phyloP scores from a whole-genome alignment of 2,797 vertebrate genomes.

The Enteromius argenteus region DNA sequence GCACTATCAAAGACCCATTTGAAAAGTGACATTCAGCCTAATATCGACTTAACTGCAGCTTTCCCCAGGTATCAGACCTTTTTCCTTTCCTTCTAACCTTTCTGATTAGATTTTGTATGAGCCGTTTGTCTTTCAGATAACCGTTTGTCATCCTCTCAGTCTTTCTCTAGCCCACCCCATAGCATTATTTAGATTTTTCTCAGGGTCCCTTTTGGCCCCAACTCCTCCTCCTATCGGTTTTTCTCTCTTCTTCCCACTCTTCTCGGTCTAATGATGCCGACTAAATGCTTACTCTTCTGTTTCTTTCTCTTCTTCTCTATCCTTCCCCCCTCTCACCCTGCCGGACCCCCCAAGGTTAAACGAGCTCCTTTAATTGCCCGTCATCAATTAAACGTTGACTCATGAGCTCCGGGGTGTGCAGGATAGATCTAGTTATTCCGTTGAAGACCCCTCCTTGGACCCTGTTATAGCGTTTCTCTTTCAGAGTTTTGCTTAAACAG shows the following conservation, averaged over 20 bases:
- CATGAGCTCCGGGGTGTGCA: conserved; percentile 60
- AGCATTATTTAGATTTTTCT: conserved; percentile 29
- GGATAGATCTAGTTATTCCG: conserved; percentile 66
- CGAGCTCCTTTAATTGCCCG: conserved; percentile 74
- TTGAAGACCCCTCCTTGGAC: conserved; percentile 51
- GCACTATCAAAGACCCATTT: neutral
- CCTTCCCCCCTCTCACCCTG: conserved; percentile 55
- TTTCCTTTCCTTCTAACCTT: neutral
- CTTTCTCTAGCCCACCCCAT: conserved; percentile 10
- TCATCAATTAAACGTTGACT: conserved; percentile 77
- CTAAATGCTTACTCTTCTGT: conserved; percentile 72
- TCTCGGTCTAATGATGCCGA: conserved; percentile 72
- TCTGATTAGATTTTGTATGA: neutral
- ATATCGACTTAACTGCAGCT: neutral
- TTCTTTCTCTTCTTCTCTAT: conserved; percentile 60
- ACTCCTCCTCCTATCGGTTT: conserved; percentile 27
- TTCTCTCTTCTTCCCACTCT: conserved; percentile 16
- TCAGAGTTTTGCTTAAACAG: conserved; percentile 72
- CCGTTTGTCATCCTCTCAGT: neutral
- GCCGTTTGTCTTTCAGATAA: neutral
- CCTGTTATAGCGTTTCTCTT: conserved; percentile 29
- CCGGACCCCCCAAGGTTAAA: conserved; percentile 71
- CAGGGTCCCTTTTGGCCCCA: conserved; percentile 12
- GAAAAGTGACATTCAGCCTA: neutral
- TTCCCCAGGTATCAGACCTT: neutral